Base-by-base conservation (phyloP, 2,113 vertebrate species). In the Macquaria ambigua region DNA sequence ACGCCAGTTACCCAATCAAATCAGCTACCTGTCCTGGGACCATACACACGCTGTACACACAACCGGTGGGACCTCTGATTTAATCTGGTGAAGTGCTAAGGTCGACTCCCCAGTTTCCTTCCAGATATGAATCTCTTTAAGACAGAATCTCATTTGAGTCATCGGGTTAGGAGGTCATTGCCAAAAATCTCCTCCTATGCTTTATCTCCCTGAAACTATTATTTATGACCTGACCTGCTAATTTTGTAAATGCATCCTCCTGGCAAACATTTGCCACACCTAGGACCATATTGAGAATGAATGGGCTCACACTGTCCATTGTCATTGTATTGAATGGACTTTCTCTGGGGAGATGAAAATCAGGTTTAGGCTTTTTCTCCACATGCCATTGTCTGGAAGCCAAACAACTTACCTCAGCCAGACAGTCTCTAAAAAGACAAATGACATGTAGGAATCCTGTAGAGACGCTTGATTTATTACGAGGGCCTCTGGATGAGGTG, bases 1-100 rank as follows among this genome's bases (percentile, higher is more conserved):
- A 6, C 48, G 66, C 86, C 84, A 89, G 62, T 76, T 83, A 34
- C 50, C 70, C 72, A 82, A 87, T 90, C 85, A 84, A 48, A 87
- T 81, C 31, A 83, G 23, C 52, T 73, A 84, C 76, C 84, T 90
- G 83, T 78, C 56, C 85, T n/a, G 43, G 73, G 75, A 85, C 55
- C 62, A 64, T 52, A 56, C 68, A 68, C 77, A 77, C 50, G 41
- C 16, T 21, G 8, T 11, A 55, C 48, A 74, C 63, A 53, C 48
- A 55, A n/a, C 68, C 48, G 2, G 21, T 37, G 62, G 55, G 34
- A 77, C 20, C 46, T 34, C 82, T 66, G 46, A 74, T 82, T 84
- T 87, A 85, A 92, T 92, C 85, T 86, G 77, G 41, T 75, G 75
- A 87, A 93, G 90, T 90, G 89, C 81, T 75, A 3, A 39, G 69